These are phyloP conservation scores for Caradrina clavipalpis DNA, from an alignment of 2,888 invertebrate genomes.

Conservation along the genomic window DNA sequence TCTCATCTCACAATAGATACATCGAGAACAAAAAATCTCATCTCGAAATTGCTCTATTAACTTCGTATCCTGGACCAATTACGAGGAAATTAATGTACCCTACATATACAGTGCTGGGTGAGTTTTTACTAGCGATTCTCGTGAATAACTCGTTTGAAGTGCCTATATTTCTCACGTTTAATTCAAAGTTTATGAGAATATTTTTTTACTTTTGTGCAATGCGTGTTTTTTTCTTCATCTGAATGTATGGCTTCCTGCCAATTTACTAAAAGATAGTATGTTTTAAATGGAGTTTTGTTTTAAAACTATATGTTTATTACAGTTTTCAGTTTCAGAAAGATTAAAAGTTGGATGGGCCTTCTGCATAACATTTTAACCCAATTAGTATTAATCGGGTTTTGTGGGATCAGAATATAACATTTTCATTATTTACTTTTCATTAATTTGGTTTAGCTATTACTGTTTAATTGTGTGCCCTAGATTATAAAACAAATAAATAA, in stretches of 20 bases:
- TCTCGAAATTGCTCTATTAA: conserved; percentile 66
- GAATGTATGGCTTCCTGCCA: conserved; percentile 33
- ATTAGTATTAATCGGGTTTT: background rate
- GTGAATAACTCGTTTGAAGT: conserved; percentile 44
- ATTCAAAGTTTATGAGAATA: conserved; percentile 31
- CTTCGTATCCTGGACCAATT: conserved; percentile 71
- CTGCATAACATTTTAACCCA: too few relatives aligned
- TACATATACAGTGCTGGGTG: conserved; percentile 56
- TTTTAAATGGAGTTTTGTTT: conserved; percentile 14
- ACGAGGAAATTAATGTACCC: conserved; percentile 71
- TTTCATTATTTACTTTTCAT: background rate
- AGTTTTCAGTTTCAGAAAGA: background rate
- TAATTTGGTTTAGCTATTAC: too few relatives aligned
- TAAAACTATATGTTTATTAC: conserved; percentile 7
- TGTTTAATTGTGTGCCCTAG: too few relatives aligned
- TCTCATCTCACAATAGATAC: conserved; percentile 56
- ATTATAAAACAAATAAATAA: too few relatives aligned
- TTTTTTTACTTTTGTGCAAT: conserved; percentile 24
- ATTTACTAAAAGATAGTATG: conserved; percentile 3
- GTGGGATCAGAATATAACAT: background rate
- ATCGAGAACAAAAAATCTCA: conserved; percentile 63
- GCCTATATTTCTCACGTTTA: conserved; percentile 47
- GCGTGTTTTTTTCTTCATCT: conserved; percentile 4
- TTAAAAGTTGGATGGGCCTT: background rate
- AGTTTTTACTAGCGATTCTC: conserved; percentile 58